Evolutionary conservation across 2,888 invertebrate species (phyloP), one percentile per base, ranked within the genome.

Genomic region (Drosophila ezoana): DNA sequence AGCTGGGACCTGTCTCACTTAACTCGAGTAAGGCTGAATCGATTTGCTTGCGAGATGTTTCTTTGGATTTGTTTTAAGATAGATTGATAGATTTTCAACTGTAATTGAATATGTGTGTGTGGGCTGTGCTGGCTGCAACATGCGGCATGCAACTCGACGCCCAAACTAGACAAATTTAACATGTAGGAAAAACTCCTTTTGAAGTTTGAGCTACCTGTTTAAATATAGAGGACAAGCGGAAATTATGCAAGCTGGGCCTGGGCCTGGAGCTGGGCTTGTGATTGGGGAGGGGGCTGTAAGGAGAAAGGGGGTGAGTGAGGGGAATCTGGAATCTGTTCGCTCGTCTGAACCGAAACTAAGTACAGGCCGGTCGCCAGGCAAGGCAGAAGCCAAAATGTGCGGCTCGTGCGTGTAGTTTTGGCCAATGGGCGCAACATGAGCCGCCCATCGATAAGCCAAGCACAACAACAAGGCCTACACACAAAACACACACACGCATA

Each of bases 391-490:
- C 57, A 37, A 41, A 66, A 61, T 40, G 40, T 60, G 60, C 60
- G 65, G 53, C 57, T 61, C 56, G 63, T 63, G 61, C 53, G 65
- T 58, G 48, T 64, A 63, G 72, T 77, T 77, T 72, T 65, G 67
- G 73, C 73, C 77, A 77, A 73, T 73, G 73, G 73, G 72, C 72
- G 74, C 69, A 66, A 77, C 67, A 75, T 58, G 69, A 63, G 69
- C 57, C 48, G 71, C 63, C 59, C 70, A 77, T 66, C 77, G 76
- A 76, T 71, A 63, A 67, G 16, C 56, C 45, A 57, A 37, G 59
- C 40, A 66, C 59, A 72, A 72, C 57, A 57, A 47, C 67, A 62
- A 48, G 45, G 33, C 35, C 56, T 56, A 60, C 33, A 18, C 45
- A 33, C 33, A 38, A 32, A 37, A 14, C 40, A 20, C 47, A 6